Base-by-base conservation (phyloP, 2,888 invertebrate species). In the Lydus trimaculatus region DNA sequence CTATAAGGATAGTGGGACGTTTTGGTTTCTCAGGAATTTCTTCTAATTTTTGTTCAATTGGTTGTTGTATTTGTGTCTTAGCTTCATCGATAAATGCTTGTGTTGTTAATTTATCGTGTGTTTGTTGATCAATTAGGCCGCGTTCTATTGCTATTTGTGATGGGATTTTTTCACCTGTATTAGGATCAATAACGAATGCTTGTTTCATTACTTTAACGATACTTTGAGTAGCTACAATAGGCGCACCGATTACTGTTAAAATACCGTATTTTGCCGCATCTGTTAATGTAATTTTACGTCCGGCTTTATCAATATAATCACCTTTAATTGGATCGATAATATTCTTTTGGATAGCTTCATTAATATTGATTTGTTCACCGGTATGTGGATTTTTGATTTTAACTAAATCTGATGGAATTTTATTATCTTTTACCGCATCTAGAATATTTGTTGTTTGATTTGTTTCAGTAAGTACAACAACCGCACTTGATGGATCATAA, bases 211-310 rank as follows among this genome's bases (percentile, higher is more conserved):
- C 88, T 82, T 92, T 90, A 65, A 92, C 88, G 0, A 91, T 88
- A 74, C 91, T 90, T 67, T 91, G 90, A 1, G 91, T 90, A 6
- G 91, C 92, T 6, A 92, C 89, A 63, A 94, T 84, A 1, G 95
- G 94, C 9, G 92, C 90, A 56, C 94, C 95, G 61, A 91, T 83
- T 11, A 95, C 92, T 15, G 89, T 88, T 7, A 96, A 83, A n/a
- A 94, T 85, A 15, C 96, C 96, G 76, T 91, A 87, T 84, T 93
- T 92, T 15, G 92, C 90, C 1, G 95, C 95, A 76, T 94, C 93
- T 63, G 89, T 87, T 56, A 95, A 84, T 66, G 89, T 89, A 58
- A 94, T 88, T 78, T 88, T 90, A 61, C 89, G 88, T 2, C 93
- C 92, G 0, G 88, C 85, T 65, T 87, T 87, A 78, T 92, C 91